Percentiles rank a stretch among this genome's conserved stretches.
phyloP scores from a whole-genome alignment of 2,797 vertebrate genomes.

The Phrynocephalus forsythii region DNA sequence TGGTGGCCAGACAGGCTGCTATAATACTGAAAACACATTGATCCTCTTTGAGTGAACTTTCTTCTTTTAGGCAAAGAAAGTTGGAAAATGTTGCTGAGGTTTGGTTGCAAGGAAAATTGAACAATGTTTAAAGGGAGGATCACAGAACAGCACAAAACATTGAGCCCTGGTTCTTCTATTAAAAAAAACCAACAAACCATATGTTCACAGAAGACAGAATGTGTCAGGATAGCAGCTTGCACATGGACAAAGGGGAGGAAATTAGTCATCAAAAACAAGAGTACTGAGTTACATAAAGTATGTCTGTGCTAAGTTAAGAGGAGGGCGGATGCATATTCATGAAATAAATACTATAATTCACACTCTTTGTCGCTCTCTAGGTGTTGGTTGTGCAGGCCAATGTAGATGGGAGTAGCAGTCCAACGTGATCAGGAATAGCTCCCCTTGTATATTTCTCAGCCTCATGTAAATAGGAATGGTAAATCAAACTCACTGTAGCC shows the following conservation, averaged over 20 bases:
- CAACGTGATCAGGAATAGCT: neutral
- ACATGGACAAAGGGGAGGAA: neutral
- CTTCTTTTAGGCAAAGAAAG: constrained; percentile 10
- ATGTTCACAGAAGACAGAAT: neutral
- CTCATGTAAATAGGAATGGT: neutral
- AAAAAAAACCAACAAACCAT: neutral
- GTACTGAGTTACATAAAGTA: neutral
- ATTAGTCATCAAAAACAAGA: neutral
- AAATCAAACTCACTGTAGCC: neutral
- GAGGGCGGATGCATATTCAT: neutral
- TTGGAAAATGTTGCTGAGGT: constrained; percentile 12
- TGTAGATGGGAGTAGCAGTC: neutral
- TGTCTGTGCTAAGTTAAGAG: neutral
- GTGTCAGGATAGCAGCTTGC: neutral
- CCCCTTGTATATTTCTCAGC: neutral
- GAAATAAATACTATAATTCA: neutral
- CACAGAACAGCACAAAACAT: neutral
- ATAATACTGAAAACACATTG: constrained; percentile 72
- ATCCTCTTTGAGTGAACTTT: constrained; percentile 50
- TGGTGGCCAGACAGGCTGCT: constrained; percentile 64
- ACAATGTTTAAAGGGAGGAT: neutral
- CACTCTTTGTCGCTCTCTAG: neutral
- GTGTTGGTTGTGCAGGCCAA: neutral
- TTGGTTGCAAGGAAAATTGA: neutral
- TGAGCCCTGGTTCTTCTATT: neutral